Evolutionary conservation across 2,888 invertebrate species (phyloP).

Genomic region (Catocala sponsa): DNA sequence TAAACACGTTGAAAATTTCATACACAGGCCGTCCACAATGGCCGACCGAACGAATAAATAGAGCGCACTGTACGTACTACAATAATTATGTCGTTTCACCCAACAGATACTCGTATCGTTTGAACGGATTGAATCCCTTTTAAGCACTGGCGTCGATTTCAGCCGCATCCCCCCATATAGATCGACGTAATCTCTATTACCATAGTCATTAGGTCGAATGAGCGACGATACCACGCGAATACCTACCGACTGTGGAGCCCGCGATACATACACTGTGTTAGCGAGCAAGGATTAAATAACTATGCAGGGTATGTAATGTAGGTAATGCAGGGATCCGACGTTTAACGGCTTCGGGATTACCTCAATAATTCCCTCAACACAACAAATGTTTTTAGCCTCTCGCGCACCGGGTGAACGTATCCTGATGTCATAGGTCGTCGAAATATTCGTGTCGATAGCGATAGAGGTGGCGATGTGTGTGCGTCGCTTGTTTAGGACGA

Average conservation of each 20-base stretch:
- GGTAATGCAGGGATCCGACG: constrained; percentile 84
- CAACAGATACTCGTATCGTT: constrained; percentile 72
- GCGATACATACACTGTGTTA: constrained; percentile 68
- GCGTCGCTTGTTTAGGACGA: constrained; percentile 61
- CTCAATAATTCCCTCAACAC: constrained; percentile 81
- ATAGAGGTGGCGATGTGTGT: constrained; percentile 55
- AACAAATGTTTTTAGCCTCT: constrained; percentile 84
- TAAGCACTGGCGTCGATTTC: constrained; percentile 74
- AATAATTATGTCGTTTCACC: constrained; percentile 70
- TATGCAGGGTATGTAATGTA: constrained; percentile 83
- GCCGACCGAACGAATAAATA: constrained; percentile 57
- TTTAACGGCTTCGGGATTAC: constrained; percentile 87
- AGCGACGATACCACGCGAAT: constrained; percentile 56
- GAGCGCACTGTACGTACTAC: constrained; percentile 57
- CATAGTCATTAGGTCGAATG: constrained; percentile 70
- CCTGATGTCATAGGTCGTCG: constrained; percentile 56
- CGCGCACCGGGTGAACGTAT: constrained; percentile 45
- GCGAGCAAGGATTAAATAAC: constrained; percentile 84
- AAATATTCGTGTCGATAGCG: constrained; percentile 57
- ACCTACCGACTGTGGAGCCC: constrained; percentile 57
- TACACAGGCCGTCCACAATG: constrained; percentile 39
- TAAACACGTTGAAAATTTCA: constrained; percentile 30
- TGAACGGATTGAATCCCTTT: constrained; percentile 77
- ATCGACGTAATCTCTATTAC: constrained; percentile 74
- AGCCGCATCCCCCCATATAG: constrained; percentile 57